A percentile compares a stretch with the other conserved stretches of the same genome.
phyloP scores from a whole-genome alignment of 1,140 invertebrate genomes.

The Calliphora vicina region DNA sequence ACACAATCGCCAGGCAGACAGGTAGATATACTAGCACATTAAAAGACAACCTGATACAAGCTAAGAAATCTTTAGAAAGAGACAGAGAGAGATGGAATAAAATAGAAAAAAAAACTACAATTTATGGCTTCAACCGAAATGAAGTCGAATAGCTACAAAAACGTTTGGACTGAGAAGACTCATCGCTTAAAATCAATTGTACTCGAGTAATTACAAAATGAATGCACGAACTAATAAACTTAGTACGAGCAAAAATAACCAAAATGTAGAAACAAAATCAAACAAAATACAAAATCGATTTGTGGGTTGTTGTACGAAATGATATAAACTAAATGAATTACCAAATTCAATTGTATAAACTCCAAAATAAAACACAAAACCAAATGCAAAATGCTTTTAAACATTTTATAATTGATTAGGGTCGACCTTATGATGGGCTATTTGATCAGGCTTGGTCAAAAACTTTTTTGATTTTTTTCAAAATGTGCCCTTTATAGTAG shows the following conservation, averaged over 20 bases:
- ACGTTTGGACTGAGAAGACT: background rate
- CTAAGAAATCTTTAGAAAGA: background rate
- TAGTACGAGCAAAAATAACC: background rate
- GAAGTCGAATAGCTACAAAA: background rate
- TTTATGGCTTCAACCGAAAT: slow-evolving; percentile 20
- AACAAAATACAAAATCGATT: background rate
- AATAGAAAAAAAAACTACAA: background rate
- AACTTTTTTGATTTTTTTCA: too few species aligned
- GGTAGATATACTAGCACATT: slow-evolving; percentile 11
- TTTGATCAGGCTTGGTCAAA: too few species aligned
- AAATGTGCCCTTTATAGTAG: too few species aligned
- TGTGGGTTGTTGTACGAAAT: slow-evolving; percentile 5
- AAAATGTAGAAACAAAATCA: background rate
- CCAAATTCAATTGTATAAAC: slow-evolving; percentile 10
- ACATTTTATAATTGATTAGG: too few species aligned
- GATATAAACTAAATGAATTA: slow-evolving; percentile 18
- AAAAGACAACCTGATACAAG: background rate
- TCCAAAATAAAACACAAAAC: background rate
- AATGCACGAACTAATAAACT: slow-evolving; percentile 44
- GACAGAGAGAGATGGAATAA: background rate
- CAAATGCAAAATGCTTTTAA: background rate
- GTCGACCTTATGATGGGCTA: too few species aligned
- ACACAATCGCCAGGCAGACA: background rate
- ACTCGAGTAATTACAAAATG: slow-evolving; percentile 41
- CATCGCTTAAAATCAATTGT: slow-evolving; percentile 34